Evolutionary conservation across 2,113 vertebrate species (phyloP).

Genomic region (Xenopus borealis): DNA sequence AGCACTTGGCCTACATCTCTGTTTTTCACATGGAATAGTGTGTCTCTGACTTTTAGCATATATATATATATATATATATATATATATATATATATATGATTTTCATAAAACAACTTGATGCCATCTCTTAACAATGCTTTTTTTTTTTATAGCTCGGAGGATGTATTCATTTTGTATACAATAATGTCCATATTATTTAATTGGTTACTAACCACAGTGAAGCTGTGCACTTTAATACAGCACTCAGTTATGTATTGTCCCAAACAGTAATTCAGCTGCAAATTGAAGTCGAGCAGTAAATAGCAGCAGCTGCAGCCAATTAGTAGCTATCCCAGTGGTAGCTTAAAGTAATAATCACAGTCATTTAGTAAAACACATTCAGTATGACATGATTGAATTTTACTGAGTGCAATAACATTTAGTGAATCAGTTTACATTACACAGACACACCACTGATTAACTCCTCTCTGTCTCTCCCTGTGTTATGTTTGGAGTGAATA

Average conservation of each 20-base stretch:
- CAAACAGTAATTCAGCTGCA: constrained; percentile 48
- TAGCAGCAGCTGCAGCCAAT: constrained; percentile 59
- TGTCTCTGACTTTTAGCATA: no score
- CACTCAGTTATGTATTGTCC: constrained; percentile 49
- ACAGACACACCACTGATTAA: constrained; percentile 32
- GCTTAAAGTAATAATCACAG: constrained; percentile 54
- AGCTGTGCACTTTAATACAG: constrained; percentile 33
- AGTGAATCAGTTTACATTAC: constrained; percentile 29
- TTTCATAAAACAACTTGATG: no score
- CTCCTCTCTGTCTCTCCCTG: constrained; percentile 41
- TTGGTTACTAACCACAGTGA: neutral
- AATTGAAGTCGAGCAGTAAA: constrained; percentile 44
- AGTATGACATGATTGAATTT: constrained; percentile 43
- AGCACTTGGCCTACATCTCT: no score
- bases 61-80: no score
- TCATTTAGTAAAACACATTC: constrained; percentile 52
- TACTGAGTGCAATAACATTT: constrained; percentile 51
- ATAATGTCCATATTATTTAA: neutral
- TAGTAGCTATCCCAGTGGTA: constrained; percentile 52
- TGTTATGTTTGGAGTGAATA: constrained; percentile 34
- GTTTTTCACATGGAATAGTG: no score
- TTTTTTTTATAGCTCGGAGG: no score
- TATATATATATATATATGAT: no score
- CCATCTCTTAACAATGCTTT: no score
- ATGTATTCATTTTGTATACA: neutral